Evolutionary conservation across 2,888 invertebrate genomes (phyloP).

Genomic region (Scotopteryx bipunctaria): DNA sequence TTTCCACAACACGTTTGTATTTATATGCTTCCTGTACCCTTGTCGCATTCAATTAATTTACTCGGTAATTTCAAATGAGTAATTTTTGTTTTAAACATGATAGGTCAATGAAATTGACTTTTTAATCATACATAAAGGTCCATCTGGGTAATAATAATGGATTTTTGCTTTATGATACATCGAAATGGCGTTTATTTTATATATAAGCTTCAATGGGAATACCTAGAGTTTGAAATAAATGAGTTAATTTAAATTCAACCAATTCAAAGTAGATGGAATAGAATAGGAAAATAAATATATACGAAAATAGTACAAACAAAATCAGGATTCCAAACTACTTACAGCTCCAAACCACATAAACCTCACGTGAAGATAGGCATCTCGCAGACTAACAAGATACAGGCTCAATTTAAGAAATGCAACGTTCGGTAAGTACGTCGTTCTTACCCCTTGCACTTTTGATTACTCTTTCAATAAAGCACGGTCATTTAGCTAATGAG

Average conservation of each 20-base stretch:
- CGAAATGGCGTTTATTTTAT: too few relatives aligned
- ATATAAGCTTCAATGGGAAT: neutral
- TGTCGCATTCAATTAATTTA: constrained; percentile 32
- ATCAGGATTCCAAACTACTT: neutral
- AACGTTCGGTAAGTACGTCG: constrained; percentile 18
- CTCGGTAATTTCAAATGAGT: constrained; percentile 28
- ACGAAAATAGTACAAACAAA: neutral
- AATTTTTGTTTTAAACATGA: constrained; percentile 1
- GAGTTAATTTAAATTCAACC: too few relatives aligned
- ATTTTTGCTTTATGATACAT: too few relatives aligned
- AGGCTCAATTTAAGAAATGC: constrained; percentile 19
- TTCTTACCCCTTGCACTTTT: constrained; percentile 30
- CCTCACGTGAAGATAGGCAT: constrained; percentile 4
- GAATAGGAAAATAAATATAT: too few relatives aligned
- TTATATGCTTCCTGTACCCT: constrained; percentile 30
- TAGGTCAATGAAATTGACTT: neutral
- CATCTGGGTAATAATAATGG: too few relatives aligned
- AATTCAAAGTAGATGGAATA: too few relatives aligned
- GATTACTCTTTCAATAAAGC: constrained; percentile 66
- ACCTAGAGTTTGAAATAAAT: too few relatives aligned
- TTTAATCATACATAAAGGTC: neutral
- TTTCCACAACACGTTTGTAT: constrained; percentile 33
- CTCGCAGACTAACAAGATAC: constrained; percentile 2
- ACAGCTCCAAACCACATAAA: neutral
- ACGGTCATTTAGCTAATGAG: constrained; percentile 79